Conservation (phyloP, 2,888 invertebrate genomes). For the Lamellibrachia columna region DNA sequence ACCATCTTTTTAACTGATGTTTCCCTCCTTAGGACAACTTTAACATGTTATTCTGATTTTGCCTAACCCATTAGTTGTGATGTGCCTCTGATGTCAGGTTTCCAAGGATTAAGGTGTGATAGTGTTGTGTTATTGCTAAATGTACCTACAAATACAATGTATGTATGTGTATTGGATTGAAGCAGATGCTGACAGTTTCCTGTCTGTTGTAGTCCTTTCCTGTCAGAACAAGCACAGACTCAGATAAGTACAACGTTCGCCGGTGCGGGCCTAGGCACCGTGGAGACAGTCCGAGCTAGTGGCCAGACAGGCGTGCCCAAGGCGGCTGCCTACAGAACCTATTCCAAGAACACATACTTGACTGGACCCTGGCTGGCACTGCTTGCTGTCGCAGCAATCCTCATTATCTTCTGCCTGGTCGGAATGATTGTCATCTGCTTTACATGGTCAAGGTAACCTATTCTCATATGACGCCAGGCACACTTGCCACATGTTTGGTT, state of each 20-base stretch:
- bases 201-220: conserved; percentile 61
- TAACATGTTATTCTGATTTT: too few species aligned
- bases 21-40: too few species aligned
- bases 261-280: background rate
- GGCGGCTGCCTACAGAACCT: background rate
- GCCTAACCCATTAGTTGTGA: too few species aligned
- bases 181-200: conserved; percentile 58
- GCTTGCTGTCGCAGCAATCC: conserved; percentile 88
- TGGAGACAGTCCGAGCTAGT: background rate
- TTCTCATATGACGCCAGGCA: background rate
- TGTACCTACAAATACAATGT: too few species aligned
- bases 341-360: conserved; percentile 27
- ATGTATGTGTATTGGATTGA: too few species aligned
- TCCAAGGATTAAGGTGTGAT: too few species aligned
- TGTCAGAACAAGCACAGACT: background rate
- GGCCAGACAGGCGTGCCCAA: background rate
- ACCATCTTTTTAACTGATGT: too few species aligned
- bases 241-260: background rate
- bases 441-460: conserved; percentile 86
- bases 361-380: conserved; percentile 85
- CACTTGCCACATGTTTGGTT: too few species aligned
- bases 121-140: too few species aligned
- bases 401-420: conserved; percentile 84
- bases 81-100: too few species aligned
- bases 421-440: conserved; percentile 93